These are phyloP conservation scores for Hyla sarda DNA, from an alignment of 2,113 vertebrate species.

Conservation along the genomic window DNA sequence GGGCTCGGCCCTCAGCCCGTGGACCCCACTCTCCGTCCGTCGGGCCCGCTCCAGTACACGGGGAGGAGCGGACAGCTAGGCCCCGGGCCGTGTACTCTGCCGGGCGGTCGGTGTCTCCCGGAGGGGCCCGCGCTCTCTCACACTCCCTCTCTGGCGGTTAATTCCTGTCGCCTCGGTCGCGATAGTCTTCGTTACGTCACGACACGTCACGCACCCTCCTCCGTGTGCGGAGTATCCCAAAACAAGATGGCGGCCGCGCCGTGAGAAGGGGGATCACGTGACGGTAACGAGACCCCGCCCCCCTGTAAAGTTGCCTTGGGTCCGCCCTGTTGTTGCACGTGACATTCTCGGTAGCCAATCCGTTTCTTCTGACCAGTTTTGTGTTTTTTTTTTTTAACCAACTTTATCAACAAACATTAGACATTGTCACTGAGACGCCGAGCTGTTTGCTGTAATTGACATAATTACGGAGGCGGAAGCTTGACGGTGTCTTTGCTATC, in stretches of 20 bases:
- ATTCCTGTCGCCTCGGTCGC: constrained; percentile 13
- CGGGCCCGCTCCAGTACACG: too few relatives aligned
- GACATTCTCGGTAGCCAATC: not conserved
- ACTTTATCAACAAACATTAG: not conserved
- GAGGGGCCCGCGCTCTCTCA: not conserved
- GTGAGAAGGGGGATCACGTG: constrained; percentile 45
- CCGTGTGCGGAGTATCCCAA: constrained; percentile 49
- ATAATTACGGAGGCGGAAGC: too few relatives aligned
- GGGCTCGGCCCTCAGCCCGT: too few relatives aligned
- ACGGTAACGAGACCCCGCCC: not conserved
- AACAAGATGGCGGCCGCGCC: constrained; percentile 55
- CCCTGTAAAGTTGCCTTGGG: not conserved
- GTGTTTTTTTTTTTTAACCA: not conserved
- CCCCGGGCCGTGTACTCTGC: not conserved
- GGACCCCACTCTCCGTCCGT: too few relatives aligned
- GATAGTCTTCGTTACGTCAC: constrained; percentile 45
- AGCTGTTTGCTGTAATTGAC: too few relatives aligned
- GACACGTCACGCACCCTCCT: constrained; percentile 40
- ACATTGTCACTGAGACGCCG: too few relatives aligned
- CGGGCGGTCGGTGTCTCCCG: constrained; percentile 16
- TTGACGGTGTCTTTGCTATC: too few relatives aligned
- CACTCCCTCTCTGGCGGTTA: not conserved
- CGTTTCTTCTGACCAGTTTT: rapidly evolving
- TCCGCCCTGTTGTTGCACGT: not conserved
- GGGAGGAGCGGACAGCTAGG: not conserved